A percentile compares a stretch with the other conserved stretches of the same genome.
phyloP scores from a whole-genome alignment of 2,797 vertebrate species.

The Prionace glauca region DNA sequence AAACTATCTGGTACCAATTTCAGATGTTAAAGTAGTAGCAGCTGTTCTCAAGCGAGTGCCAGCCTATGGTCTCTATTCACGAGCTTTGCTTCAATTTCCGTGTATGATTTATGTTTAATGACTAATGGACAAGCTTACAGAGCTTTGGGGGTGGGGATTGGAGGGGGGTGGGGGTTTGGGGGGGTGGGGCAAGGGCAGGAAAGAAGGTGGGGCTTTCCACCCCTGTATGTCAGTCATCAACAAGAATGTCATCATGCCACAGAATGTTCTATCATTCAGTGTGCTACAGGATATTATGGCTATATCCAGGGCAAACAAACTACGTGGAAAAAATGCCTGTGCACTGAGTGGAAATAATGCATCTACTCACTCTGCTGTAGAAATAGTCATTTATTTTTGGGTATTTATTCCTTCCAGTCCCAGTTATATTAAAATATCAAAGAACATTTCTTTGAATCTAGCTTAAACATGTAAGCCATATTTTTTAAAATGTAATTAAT shows the following conservation, averaged over 20 bases:
- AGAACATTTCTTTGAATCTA: background rate
- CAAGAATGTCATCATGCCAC: background rate
- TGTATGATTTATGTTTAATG: background rate
- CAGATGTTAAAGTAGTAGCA: conserved; percentile 47
- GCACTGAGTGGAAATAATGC: conserved; percentile 1
- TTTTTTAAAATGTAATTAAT: background rate
- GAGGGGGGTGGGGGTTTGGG: background rate
- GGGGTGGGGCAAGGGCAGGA: background rate
- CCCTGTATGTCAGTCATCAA: background rate
- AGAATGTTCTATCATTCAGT: conserved; percentile 21
- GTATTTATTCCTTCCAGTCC: background rate
- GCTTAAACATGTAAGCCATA: background rate
- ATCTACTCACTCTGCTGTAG: background rate
- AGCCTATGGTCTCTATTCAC: background rate
- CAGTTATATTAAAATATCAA: background rate
- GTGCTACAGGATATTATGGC: conserved; percentile 19
- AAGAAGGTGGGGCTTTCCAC: background rate
- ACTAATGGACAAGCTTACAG: background rate
- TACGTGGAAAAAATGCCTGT: background rate
- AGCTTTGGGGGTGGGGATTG: background rate
- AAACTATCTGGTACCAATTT: conserved; percentile 48
- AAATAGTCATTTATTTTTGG: background rate
- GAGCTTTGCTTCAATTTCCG: background rate
- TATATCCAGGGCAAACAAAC: conserved; percentile 25
- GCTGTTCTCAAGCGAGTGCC: conserved; percentile 43